These are phyloP conservation scores for Antheraea assamensis DNA, from an alignment of 2,888 invertebrate species.

Conservation along the genomic window DNA sequence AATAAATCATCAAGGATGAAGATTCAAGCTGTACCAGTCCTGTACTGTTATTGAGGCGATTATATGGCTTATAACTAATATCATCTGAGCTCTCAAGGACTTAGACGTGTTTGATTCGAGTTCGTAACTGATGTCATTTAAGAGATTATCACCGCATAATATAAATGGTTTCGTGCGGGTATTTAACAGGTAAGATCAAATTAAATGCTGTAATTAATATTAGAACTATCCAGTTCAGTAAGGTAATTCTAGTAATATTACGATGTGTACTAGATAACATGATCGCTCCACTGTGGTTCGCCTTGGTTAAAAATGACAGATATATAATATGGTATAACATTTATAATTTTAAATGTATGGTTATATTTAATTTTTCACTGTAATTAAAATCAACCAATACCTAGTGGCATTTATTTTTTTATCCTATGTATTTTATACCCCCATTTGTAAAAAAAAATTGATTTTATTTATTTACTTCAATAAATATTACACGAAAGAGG, in stretches of 20 bases:
- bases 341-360: no score
- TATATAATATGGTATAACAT: no score
- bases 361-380: no score
- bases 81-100: constrained; percentile 17
- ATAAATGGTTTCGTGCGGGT: background rate
- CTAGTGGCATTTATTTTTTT: no score
- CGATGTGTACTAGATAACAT: no score
- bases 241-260: background rate
- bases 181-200: background rate
- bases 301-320: no score
- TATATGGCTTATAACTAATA: constrained; percentile 1
- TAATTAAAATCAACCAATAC: no score
- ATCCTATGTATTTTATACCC: no score
- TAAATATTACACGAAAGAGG: no score
- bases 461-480: no score
- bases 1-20: background rate
- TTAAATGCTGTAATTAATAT: background rate
- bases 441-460: no score
- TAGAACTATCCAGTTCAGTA: background rate
- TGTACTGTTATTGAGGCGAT: constrained; percentile 4
- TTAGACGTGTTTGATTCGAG: constrained; percentile 6
- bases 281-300: no score
- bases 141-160: constrained; percentile 14
- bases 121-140: constrained; percentile 13
- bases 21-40: background rate